phyloP scores from a whole-genome alignment of 2,888 invertebrate species.

The Helicoverpa assulta region DNA sequence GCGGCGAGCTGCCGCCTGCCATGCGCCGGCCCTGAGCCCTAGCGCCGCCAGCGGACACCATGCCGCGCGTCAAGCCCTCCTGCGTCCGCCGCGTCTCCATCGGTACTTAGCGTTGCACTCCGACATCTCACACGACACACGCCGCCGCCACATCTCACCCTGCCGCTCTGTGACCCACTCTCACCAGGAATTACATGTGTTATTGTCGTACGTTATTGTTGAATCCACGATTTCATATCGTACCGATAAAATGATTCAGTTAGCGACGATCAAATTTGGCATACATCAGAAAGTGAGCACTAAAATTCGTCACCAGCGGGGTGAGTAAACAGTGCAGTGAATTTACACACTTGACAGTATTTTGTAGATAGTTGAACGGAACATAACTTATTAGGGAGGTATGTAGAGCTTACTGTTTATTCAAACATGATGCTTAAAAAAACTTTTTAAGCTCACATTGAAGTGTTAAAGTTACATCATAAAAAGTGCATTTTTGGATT shows the following conservation, averaged over 20 bases:
- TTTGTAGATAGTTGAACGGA: constrained; percentile 56
- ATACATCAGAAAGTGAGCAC: constrained; percentile 90
- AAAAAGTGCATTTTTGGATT: constrained; percentile 19
- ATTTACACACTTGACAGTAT: constrained; percentile 63
- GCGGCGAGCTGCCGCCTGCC: constrained; percentile 77
- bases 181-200: constrained; percentile 69
- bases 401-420: constrained; percentile 50
- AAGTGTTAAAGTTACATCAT: constrained; percentile 26
- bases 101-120: constrained; percentile 84
- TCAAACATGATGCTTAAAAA: constrained; percentile 20
- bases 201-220: constrained; percentile 62
- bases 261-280: constrained; percentile 92
- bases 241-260: constrained; percentile 90
- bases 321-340: constrained; percentile 90
- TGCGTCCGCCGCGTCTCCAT: constrained; percentile 90
- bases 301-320: constrained; percentile 85
- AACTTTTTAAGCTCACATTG: constrained; percentile 39
- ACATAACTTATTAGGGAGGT: constrained; percentile 63
- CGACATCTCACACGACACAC: constrained; percentile 73
- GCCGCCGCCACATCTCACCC: constrained; percentile 61
- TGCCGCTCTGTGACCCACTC: constrained; percentile 72
- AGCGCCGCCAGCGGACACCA: constrained; percentile 77
- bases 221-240: constrained; percentile 64
- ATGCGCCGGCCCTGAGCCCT: constrained; percentile 85
- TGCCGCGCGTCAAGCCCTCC: constrained; percentile 90